A percentile compares a stretch with the other conserved stretches of the same genome.
Evolutionary conservation across 2,797 vertebrate species (phyloP).

Genomic region (Sebastes trivittatus): DNA sequence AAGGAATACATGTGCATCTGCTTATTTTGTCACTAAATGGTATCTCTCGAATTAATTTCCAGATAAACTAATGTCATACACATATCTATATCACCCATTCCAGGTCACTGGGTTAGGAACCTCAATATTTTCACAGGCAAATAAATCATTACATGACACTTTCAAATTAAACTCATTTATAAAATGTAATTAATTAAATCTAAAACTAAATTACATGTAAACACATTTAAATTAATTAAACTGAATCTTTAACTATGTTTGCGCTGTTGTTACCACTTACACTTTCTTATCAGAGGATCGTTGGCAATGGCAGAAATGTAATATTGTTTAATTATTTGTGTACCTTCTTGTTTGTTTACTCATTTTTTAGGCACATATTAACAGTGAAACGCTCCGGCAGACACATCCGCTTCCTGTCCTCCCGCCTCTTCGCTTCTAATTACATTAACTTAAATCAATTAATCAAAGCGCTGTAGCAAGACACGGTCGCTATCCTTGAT

Average conservation of each 20-base stretch:
- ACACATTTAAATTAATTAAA: not conserved
- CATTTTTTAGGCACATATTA: not conserved
- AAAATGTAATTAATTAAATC: not conserved
- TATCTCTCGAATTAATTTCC: not conserved
- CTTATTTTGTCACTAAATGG: not conserved
- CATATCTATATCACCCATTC: not conserved
- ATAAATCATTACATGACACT: not conserved
- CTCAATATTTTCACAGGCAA: not conserved
- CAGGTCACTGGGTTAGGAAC: too few relatives aligned
- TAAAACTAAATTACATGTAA: not conserved
- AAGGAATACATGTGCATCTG: not conserved
- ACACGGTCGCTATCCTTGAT: not conserved
- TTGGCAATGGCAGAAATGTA: not conserved
- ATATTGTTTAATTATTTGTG: not conserved
- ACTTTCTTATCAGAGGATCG: not conserved
- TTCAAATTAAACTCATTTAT: not conserved
- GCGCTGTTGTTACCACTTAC: not conserved
- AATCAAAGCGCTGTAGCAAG: not conserved
- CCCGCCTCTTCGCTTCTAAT: not conserved
- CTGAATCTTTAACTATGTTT: not conserved
- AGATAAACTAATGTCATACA: not conserved
- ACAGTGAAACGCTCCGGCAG: not conserved
- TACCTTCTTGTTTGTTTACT: not conserved
- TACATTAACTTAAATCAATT: constrained; percentile 1
- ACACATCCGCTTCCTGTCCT: not conserved